Base-by-base conservation (phyloP, 2,113 vertebrate species). In the Clarias magur region DNA sequence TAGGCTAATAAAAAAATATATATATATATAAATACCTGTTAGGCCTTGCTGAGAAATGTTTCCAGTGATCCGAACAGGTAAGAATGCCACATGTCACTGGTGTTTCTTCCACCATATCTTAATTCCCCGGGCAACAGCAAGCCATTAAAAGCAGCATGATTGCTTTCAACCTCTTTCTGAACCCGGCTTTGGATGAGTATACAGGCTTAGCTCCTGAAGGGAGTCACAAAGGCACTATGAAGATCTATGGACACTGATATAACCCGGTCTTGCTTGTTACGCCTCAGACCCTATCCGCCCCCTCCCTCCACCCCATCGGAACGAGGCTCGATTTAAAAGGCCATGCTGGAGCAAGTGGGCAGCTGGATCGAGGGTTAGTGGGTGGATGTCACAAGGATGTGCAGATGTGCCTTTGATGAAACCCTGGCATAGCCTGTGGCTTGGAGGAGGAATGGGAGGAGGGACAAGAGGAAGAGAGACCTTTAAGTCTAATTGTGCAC, bases 221-320 rank as follows among this genome's bases (percentile, higher is more conserved):
- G 85, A 76, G 59, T 76, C 65, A 34, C 67, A 83, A 25, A 73
- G 21, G 79, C 78, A 90, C 91, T 92, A 89, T 88, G 89, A 86
- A 94, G 91, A 94, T 94, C 92, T 92, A 90, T 92, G 92, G 89
- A 89, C 68, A 89, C 85, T 53, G 60, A 89, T 89, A 89, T 82
- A 91, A 87, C 88, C 91, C 63, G 19, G 80, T 86, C 87, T 85
- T 56, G 81, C 38, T 63, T 10, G 65, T 70, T 76, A 83, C 90
- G 80, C 90, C 90, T 90, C 82, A 73, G 76, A 91, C 90, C 90
- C 86, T 59, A 75, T 72, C 67, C 42, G 2, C 79, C 65, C 70
- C 59, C n/a, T 13, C 70, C 59, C n/a, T 13, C 54, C n/a, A 19
- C 67, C 86, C 23, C 27, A 83, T 75, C 70, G 81, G 86, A 87